Base-by-base conservation (phyloP, 2,797 vertebrate genomes). In the Paedocypris micromegethes region DNA sequence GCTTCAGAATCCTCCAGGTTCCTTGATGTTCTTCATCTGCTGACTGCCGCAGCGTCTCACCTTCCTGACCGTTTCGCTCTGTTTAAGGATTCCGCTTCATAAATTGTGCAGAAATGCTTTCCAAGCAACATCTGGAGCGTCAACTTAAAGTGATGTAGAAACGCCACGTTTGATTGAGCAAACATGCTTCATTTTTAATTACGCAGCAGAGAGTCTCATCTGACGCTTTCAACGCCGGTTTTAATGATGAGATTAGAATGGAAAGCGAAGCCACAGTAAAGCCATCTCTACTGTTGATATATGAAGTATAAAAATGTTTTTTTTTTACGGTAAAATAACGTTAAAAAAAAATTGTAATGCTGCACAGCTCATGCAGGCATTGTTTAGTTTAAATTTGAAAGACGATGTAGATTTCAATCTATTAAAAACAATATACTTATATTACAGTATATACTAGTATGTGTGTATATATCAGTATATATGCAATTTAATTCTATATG, bases 51-150 rank as follows among this genome's bases (percentile, higher is more conserved):
- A 23, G 23, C 23, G 23, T 62, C 55, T 61, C 51, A 62, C 23
- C 43, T 5, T n/a, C 4, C 5, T n/a, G 54, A 40, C 51, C 53
- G 49, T 38, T 54, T 48, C 9, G 44, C 48, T 57, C 53, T 57
- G 60, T 63, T 64, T 38, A 56, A 58, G 53, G 38, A 48, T 6
- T 40, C 1, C 1, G 7, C 47, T 70, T 70, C 53, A 46, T 70
- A 50, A 64, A 70, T 64, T 7, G 8, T 45, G 47, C 54, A 58
- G 5, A n/a, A 7, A 9, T 51, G 37, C 5, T 64, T 68, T 69
- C 9, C 57, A 70, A 64, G 47, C 54, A 70, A 64, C 53, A 70
- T 70, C 48, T 64, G 60, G 42, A 52, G 58, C 60, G 45, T 64
- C 54, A 57, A 57, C 5, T 50, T 70, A 7, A 41, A 53, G 44